Conservation (phyloP, 2,113 vertebrate species). For the Passer domesticus region DNA sequence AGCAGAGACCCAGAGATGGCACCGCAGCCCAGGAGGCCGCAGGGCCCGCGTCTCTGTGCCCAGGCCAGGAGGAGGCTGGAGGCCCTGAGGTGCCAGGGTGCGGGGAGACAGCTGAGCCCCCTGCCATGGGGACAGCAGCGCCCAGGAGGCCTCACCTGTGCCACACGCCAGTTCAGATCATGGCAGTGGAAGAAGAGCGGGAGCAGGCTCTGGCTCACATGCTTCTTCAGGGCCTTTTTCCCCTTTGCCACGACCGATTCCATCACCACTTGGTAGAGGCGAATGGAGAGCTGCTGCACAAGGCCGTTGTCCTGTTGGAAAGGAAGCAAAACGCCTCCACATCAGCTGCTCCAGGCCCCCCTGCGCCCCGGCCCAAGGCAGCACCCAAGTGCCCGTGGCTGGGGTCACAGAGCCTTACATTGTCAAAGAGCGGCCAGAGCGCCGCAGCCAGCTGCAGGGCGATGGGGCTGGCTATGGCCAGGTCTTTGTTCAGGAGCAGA, state of each 20-base stretch:
- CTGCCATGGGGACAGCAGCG: too few species aligned
- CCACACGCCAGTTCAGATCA: fast-evolving
- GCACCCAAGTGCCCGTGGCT: not conserved
- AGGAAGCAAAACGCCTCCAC: not conserved
- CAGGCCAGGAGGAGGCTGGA: too few species aligned
- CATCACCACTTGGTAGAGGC: not conserved
- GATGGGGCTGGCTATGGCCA: too few species aligned
- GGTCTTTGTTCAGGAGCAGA: too few species aligned
- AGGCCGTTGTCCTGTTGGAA: not conserved
- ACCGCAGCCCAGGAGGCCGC: too few species aligned
- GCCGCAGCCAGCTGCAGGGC: too few species aligned
- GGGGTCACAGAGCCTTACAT: not conserved
- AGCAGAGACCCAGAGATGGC: too few species aligned
- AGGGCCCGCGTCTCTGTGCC: too few species aligned
- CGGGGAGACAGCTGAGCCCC: too few species aligned
- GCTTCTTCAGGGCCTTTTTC: not conserved
- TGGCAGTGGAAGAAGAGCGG: not conserved
- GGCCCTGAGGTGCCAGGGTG: too few species aligned
- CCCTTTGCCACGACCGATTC: not conserved
- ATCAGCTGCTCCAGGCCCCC: too few species aligned
- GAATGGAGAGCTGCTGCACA: not conserved
- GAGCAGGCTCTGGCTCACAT: not conserved
- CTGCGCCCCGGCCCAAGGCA: not conserved
- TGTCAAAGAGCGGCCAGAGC: not conserved
- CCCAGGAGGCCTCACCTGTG: not conserved